These are phyloP conservation scores for Megathymus violae DNA, from an alignment of 1,140 invertebrate genomes.

Conservation along the genomic window DNA sequence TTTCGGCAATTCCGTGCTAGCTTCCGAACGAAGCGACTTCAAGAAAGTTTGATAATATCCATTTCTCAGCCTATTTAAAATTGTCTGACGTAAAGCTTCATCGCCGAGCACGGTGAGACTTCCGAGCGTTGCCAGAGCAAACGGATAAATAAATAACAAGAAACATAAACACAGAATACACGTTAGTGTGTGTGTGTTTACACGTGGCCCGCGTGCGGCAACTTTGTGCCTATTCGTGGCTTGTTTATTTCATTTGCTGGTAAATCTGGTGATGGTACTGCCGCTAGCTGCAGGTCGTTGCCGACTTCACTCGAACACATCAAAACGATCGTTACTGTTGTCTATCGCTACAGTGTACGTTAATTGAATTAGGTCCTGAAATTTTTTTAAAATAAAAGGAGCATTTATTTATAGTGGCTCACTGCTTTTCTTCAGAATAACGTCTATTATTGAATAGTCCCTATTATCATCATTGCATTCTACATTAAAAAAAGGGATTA, in stretches of 20 bases:
- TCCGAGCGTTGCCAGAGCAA: constrained; percentile 8
- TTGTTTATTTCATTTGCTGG: constrained; percentile 28
- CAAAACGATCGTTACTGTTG: constrained; percentile 10
- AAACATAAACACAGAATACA: constrained; percentile 27
- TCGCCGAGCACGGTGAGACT: not conserved
- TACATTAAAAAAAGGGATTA: too few relatives aligned
- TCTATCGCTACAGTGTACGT: too few relatives aligned
- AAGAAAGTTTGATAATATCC: constrained; percentile 8
- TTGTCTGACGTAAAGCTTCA: not conserved
- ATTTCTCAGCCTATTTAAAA: constrained; percentile 9
- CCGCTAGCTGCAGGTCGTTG: too few relatives aligned
- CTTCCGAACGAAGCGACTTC: too few relatives aligned
- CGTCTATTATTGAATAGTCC: too few relatives aligned
- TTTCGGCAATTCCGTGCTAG: too few relatives aligned
- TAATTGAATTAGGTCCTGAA: too few relatives aligned
- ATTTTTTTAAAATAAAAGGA: too few relatives aligned
- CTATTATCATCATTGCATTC: too few relatives aligned
- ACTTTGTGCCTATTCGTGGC: constrained; percentile 29
- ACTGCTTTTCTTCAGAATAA: too few relatives aligned
- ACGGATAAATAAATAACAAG: constrained; percentile 22
- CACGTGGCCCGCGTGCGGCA: constrained; percentile 18
- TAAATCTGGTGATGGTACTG: constrained; percentile 15
- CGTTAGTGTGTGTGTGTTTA: constrained; percentile 19
- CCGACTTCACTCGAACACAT: too few relatives aligned
- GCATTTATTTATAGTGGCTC: too few relatives aligned